Base-by-base conservation (phyloP, 1,140 invertebrate species). In the Hylaeus volcanicus region DNA sequence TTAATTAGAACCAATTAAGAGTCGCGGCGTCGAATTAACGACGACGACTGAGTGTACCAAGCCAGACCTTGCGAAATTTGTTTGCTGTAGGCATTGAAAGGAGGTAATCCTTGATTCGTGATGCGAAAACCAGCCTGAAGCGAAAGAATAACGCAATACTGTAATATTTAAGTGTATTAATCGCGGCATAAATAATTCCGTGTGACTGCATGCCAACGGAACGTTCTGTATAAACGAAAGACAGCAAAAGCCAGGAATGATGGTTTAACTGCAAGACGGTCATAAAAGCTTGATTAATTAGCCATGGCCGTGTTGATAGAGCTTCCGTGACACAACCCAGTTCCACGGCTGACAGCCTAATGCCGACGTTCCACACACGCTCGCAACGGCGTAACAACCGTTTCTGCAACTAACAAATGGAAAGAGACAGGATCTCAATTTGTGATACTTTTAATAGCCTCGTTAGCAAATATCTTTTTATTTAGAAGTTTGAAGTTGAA, bases 271-370 rank as follows among this genome's bases (percentile, higher is more conserved):
- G 72, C 41, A 79, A 72, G 72, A 70, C 72, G 73, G 64, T 78
- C 78, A 86, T 87, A 87, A 86, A 88, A 87, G 85, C 83, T 87
- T 89, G 85, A 89, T 89, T 88, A 89, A 88, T 88, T 88, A 89
- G 80, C 79, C 60, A 81, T 83, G 79, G 26, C 58, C 63, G 74
- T 86, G 85, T 64, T 68, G 81, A 63, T 63, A 79, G 64, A 81
- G 79, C 82, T 87, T 87, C 77, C 86, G 79, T 85, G 79, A 87
- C 75, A 68, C 69, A 74, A 79, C 60, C 45, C 60, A 61, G 72
- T 64, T 60, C 75, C 65, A 74, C 69, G 1, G 51, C 69, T 79
- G 69, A 68, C 74, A 65, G 82, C 65, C 60, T 72, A 80, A 75
- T 55, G 60, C 78, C 78, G 39, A 39, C 72, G 39, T 79, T 63